Base-by-base conservation (phyloP, 2,797 vertebrate genomes). In the Scolopax bukidnonensis region DNA sequence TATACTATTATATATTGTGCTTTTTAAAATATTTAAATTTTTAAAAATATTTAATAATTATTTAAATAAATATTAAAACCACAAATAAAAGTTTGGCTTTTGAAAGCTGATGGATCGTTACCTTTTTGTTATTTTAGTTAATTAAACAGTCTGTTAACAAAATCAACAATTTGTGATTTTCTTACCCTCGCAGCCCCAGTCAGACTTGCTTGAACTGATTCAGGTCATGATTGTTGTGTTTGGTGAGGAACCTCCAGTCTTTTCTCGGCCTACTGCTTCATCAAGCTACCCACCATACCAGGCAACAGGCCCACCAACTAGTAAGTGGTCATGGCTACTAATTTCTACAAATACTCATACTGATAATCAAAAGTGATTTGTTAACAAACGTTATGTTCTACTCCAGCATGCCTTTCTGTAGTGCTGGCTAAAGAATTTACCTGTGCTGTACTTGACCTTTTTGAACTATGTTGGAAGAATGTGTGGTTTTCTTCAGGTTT, bases 151-250 rank as follows among this genome's bases (percentile, higher is more conserved):
- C 68, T 78, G 40, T 85, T 50, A 61, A 40, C 3, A n/a, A 87
- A 70, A 47, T 21, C 6, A 84, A 5, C 16, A 33, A 3, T 20
- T 38, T 87, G 68, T 77, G 40, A 33, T 93, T 92, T 94, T 27
- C 76, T 90, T 96, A 89, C 65, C 48, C 53, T 93, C 61, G 27
- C 97, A 99, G 99, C 99, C 99, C 70, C 99, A 99, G 97, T 99
- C 99, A 56, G 99, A 99, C 96, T 98, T 99, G 90, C 98, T 99
- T 63, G 99, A 99, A n/a, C 98, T 99, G 92, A 99, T 99, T 97
- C 99, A 99, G 96, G 99, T 99, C 94, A 99, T 99, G 99, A 99
- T 99, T 78, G 99, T 99, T 81, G 99, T 99, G 84, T 99, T 99
- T 97, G 99, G 99, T 91, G 99, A 99, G 14, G 99, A 99, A 81